Evolutionary conservation across 2,888 invertebrate species (phyloP).

Genomic region (Catonia carolina): DNA sequence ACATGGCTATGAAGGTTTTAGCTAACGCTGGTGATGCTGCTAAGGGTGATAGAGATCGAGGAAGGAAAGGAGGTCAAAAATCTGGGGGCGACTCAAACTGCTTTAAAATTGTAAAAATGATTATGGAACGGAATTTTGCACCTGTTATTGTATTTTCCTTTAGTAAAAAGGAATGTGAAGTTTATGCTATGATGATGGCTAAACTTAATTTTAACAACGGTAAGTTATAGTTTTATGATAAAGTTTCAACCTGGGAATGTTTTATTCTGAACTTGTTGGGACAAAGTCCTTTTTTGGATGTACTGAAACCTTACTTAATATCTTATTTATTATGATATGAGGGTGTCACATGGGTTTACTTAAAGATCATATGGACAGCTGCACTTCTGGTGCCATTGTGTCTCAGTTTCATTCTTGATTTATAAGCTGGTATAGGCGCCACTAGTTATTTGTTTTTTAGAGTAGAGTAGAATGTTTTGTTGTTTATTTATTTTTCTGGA

Average conservation of each 20-base stretch:
- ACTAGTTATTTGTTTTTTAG: too few species aligned
- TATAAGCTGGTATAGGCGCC: too few species aligned
- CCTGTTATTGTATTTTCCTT: constrained; percentile 99
- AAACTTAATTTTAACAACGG: constrained; percentile 93
- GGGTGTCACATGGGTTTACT: too few species aligned
- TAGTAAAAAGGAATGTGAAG: constrained; percentile 96
- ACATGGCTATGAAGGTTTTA: constrained; percentile 90
- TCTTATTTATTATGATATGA: too few species aligned
- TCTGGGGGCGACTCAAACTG: constrained; percentile 57
- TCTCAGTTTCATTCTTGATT: too few species aligned
- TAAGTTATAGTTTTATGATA: constrained; percentile 38
- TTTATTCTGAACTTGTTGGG: too few species aligned
- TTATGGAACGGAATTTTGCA: constrained; percentile 95
- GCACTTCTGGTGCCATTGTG: too few species aligned
- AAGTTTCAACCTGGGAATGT: neutral
- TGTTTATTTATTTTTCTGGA: too few species aligned
- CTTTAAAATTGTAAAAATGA: constrained; percentile 97
- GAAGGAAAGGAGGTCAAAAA: constrained; percentile 61
- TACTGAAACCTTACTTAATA: too few species aligned
- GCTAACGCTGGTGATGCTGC: constrained; percentile 74
- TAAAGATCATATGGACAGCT: too few species aligned
- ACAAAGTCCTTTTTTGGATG: too few species aligned
- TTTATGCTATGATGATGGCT: constrained; percentile 93
- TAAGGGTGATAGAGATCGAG: constrained; percentile 63
- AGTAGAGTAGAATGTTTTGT: too few species aligned